These are phyloP conservation scores for Silvanus unidentatus DNA, from an alignment of 2,888 invertebrate genomes.

Conservation along the genomic window DNA sequence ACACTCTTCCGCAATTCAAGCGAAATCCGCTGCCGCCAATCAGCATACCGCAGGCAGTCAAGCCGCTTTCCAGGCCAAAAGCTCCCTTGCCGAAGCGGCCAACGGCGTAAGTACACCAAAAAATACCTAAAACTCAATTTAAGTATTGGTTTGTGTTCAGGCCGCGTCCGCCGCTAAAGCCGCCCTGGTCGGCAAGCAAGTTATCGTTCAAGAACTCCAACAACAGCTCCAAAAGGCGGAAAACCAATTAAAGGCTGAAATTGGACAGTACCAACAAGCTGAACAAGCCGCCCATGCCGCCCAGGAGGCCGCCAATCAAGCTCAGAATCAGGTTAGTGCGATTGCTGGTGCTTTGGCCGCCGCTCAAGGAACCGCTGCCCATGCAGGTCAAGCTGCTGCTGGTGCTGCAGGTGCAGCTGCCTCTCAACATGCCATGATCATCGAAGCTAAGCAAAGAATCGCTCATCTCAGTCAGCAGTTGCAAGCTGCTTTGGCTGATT, in stretches of 20 bases:
- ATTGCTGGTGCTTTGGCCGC: constrained; percentile 60
- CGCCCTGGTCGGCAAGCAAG: constrained; percentile 57
- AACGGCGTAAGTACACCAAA: constrained; percentile 37
- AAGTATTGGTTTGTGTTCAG: constrained; percentile 38
- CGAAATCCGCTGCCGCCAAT: constrained; percentile 59
- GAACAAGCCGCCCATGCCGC: constrained; percentile 62
- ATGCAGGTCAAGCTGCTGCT: constrained; percentile 61
- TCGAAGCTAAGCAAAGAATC: constrained; percentile 59
- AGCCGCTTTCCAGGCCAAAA: constrained; percentile 69
- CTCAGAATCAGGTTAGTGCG: constrained; percentile 59
- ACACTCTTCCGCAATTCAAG: constrained; percentile 65
- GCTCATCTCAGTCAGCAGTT: constrained; percentile 60
- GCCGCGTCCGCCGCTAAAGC: constrained; percentile 59
- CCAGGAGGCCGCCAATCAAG: constrained; percentile 63
- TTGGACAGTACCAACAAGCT: constrained; percentile 63
- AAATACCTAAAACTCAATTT: neutral
- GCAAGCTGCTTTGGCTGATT: constrained; percentile 59
- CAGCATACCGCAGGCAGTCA: constrained; percentile 68
- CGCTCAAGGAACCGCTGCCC: constrained; percentile 56
- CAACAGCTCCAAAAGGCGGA: constrained; percentile 64
- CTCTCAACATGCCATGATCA: constrained; percentile 67
- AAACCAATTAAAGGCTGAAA: constrained; percentile 58
- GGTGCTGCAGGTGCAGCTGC: constrained; percentile 65
- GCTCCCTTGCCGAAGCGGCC: constrained; percentile 65
- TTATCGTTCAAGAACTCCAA: constrained; percentile 49